Evolutionary conservation across 2,113 vertebrate species (phyloP), one percentile per base, ranked within the genome.

Genomic region (Daphoenositta chrysoptera): DNA sequence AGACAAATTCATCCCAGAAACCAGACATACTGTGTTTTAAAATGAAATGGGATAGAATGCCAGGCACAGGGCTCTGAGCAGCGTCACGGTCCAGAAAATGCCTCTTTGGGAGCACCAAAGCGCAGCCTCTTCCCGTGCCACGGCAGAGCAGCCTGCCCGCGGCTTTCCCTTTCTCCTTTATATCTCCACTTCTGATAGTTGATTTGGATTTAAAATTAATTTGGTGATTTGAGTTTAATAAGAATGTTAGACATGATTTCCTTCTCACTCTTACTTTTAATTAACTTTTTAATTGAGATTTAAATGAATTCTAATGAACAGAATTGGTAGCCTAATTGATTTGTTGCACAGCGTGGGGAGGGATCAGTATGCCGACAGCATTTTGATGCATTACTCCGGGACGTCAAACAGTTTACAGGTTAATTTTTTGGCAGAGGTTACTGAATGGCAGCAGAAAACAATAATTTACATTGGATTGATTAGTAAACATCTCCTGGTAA

Each of bases 251-350:
- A 97, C 97, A 96, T 98, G 97, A 98, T 97, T 98, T 98, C 96
- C 95, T 97, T 93, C 88, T 97, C 96, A 93, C 96, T 97, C 97
- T 96, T 97, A 98, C 95, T 98, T 98, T 98, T 98, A 98, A 98
- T 98, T 98, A 98, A 98, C 97, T 98, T 98, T 98, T 97, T 98
- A 97, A 97, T 98, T 97, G 97, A 97, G 97, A 97, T 98, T 98
- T 97, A 98, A 98, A 98, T 98, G 97, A 98, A 98, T 98, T 97
- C 97, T 98, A 98, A 98, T 98, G 98, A 98, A 98, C 72, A 97
- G 97, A 97, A 98, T 98, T 98, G 97, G 97, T 96, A 88, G 93
- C 82, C 97, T 98, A 98, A 98, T 98, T 98, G 98, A 98, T 98
- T 98, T 98, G 97, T 98, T 96, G 97, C 97, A 77, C 96, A 87